Evolutionary conservation across 2,113 vertebrate genomes (phyloP).

Genomic region (Rhizomys pruinosus): DNA sequence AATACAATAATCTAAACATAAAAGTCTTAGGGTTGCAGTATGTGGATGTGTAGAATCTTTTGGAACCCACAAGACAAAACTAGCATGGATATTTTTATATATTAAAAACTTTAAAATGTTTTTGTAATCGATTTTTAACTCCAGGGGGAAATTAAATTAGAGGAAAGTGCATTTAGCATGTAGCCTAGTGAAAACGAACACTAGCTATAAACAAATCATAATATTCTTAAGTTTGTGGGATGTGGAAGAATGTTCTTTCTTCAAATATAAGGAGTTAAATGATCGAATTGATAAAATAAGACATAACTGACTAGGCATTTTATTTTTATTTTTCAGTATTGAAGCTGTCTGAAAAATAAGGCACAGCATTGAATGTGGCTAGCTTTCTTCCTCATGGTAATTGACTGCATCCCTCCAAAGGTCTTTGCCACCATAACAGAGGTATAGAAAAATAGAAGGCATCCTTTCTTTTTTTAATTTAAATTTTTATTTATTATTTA

Average conservation of each 20-base stretch:
- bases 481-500: too few relatives aligned
- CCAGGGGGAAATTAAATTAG: background rate
- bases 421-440: background rate
- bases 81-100: background rate
- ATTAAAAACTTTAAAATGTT: background rate
- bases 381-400: background rate
- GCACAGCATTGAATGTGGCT: background rate
- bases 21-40: too few relatives aligned
- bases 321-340: conserved; percentile 21
- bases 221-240: background rate
- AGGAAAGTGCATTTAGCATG: background rate
- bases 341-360: background rate
- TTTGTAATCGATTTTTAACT: background rate
- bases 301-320: background rate
- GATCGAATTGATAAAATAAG: background rate
- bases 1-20: too few relatives aligned
- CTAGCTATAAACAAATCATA: background rate
- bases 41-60: too few relatives aligned
- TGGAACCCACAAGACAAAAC: conserved; percentile 44
- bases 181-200: background rate
- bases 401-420: too few relatives aligned
- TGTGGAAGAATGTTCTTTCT: background rate
- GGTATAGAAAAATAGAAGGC: background rate
- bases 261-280: background rate
- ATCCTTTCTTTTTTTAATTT: background rate